Evolutionary conservation across 2,113 vertebrate genomes (phyloP), one percentile per base, ranked within the genome.

Genomic region (Raja brachyura): DNA sequence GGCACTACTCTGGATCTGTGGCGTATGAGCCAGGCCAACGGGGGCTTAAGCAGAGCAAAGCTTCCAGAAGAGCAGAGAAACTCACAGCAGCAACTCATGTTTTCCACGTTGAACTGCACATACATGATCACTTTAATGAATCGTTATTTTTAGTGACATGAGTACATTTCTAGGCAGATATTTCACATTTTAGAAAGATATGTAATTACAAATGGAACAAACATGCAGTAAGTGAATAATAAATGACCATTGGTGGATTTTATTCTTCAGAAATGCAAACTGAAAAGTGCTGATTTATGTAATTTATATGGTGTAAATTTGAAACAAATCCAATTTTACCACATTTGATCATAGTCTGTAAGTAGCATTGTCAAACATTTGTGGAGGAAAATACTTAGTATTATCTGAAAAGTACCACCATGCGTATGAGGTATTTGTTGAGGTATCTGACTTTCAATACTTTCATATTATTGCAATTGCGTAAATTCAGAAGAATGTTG

Each of bases 291-390:
- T 73, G 68, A 92, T 92, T 73, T 68, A 22, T 63, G n/a, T 74
- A 39, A 92, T 70, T 92, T 74, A 74, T 39, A 92, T 70, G 11
- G 33, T 70, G 8, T 74, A 33, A 92, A 73, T 31, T 92, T 73
- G 90, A 63, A 54, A 70, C 39, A 70, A 73, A 25, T 92, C 90
- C 90, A 92, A 22, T 73, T 73, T 48, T 92, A 54, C 90, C 33
- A 73, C 22, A 6, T 73, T 66, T 54, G 33, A 39, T 70, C 33
- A 39, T 25, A 74, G 20, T 68, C 66, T 74, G 31, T 25, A 73
- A 92, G 54, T 92, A 73, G 66, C 20, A 25, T 7, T 54, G 66
- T 92, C 90, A 92, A 92, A 73, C 66, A 74, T 92, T 92, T 74
- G 5, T 73, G 73, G 31, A 73, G 90, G 33, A 73, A 92, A 54